phyloP scores from a whole-genome alignment of 1,140 invertebrate species.

The Scaptomyza pallida region DNA sequence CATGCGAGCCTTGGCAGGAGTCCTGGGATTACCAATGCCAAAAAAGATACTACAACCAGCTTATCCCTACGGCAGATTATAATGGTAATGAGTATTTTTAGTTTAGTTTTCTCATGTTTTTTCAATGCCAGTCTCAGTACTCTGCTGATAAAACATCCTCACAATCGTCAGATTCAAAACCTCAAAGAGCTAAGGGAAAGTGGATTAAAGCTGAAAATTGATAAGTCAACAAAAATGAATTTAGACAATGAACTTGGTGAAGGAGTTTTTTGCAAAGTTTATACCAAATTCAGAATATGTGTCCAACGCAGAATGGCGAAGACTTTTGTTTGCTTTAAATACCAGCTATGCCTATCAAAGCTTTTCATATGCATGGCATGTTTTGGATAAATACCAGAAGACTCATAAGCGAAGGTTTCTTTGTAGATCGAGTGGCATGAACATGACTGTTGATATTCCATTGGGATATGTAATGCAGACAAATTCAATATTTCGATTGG shows the following conservation, averaged over 20 bases:
- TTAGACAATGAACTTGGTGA: not conserved
- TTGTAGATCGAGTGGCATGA: slow-evolving; percentile 8
- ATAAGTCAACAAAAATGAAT: not conserved
- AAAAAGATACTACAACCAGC: not conserved
- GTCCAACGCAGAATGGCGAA: fast-evolving
- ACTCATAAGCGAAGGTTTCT: not conserved
- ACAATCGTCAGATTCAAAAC: not conserved
- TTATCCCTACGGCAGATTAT: slow-evolving; percentile 28
- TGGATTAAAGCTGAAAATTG: slow-evolving; percentile 11
- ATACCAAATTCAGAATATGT: not conserved
- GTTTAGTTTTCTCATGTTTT: slow-evolving; percentile 28
- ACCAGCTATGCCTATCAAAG: not conserved
- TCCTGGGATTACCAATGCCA: slow-evolving; percentile 36
- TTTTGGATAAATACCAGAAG: not conserved
- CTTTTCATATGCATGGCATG: not conserved
- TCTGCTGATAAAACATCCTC: slow-evolving; percentile 20
- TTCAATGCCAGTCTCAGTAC: slow-evolving; percentile 45
- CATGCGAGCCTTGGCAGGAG: slow-evolving; percentile 32
- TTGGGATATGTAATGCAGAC: not conserved
- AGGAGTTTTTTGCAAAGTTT: not conserved
- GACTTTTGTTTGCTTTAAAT: not conserved
- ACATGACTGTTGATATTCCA: not conserved
- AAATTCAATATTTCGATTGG: slow-evolving; percentile 20
- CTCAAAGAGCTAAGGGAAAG: slow-evolving; percentile 40
- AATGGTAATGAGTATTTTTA: slow-evolving; percentile 36